A percentile compares a stretch with the other conserved stretches of the same genome.
phyloP scores from a whole-genome alignment of 2,797 vertebrate genomes.

The Cichlasoma orientale region DNA sequence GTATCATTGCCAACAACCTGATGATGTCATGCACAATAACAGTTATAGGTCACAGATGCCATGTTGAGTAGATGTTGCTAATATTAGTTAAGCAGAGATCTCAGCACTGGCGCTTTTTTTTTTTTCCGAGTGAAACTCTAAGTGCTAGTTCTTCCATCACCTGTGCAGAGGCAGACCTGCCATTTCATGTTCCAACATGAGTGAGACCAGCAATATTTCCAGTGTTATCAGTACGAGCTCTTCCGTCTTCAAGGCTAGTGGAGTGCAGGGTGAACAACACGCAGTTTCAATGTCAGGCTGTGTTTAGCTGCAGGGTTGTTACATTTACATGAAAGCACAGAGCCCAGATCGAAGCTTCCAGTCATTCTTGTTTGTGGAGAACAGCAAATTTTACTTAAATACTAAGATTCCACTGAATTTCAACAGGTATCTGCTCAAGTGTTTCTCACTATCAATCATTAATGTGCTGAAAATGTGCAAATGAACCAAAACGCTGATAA shows the following conservation, averaged over 20 bases:
- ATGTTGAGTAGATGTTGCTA: background rate
- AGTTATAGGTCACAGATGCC: background rate
- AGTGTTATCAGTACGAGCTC: slow-evolving; percentile 34
- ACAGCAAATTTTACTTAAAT: background rate
- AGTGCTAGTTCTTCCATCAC: background rate
- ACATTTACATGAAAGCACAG: background rate
- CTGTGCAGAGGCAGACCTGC: background rate
- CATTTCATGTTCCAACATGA: background rate
- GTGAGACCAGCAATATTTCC: background rate
- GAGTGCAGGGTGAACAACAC: background rate
- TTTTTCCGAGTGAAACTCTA: background rate
- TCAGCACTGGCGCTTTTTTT: background rate
- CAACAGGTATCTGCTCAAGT: background rate
- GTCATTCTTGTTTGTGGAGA: background rate
- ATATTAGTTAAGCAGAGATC: background rate
- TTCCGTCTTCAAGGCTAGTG: slow-evolving; percentile 12
- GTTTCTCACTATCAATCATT: background rate
- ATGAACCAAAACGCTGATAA: background rate
- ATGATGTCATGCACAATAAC: background rate
- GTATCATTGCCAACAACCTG: background rate
- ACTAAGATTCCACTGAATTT: background rate
- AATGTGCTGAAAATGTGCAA: background rate
- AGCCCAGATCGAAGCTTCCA: background rate
- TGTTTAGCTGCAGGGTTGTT: slow-evolving; percentile 4
- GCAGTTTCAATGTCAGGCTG: slow-evolving; percentile 7